These are phyloP conservation scores for Oryctes rhinoceros DNA, from an alignment of 1,140 invertebrate genomes.

Conservation along the genomic window DNA sequence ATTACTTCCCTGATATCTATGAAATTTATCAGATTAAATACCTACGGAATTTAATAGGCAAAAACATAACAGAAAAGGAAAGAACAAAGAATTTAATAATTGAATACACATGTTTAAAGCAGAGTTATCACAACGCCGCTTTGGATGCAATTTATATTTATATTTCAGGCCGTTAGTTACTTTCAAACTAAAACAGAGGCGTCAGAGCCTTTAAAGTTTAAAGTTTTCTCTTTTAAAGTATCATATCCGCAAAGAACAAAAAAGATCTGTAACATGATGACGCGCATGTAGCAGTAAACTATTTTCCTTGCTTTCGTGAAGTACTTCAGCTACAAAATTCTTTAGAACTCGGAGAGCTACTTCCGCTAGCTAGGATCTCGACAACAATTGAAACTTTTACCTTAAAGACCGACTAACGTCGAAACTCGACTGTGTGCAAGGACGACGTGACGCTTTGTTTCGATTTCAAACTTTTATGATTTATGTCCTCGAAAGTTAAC, in stretches of 20 bases:
- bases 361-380: neutral
- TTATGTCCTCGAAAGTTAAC: neutral
- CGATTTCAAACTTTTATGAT: neutral
- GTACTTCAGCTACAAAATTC: neutral
- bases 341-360: neutral
- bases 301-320: neutral
- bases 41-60: too few relatives aligned
- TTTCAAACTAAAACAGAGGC: too few relatives aligned
- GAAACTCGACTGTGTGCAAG: neutral
- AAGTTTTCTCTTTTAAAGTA: slow-evolving; percentile 1
- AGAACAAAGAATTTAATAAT: too few relatives aligned
- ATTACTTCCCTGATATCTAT: too few relatives aligned
- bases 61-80: too few relatives aligned
- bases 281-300: neutral
- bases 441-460: neutral
- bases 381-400: slow-evolving; percentile 22
- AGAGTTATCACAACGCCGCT: too few relatives aligned
- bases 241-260: neutral
- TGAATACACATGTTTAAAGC: too few relatives aligned
- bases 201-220: neutral
- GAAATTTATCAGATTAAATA: too few relatives aligned
- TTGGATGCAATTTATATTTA: too few relatives aligned
- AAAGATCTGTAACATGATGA: neutral
- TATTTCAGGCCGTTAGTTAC: too few relatives aligned
- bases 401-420: neutral